Base-by-base conservation (phyloP, 2,888 invertebrate genomes). In the Drosophila subsilvestris region DNA sequence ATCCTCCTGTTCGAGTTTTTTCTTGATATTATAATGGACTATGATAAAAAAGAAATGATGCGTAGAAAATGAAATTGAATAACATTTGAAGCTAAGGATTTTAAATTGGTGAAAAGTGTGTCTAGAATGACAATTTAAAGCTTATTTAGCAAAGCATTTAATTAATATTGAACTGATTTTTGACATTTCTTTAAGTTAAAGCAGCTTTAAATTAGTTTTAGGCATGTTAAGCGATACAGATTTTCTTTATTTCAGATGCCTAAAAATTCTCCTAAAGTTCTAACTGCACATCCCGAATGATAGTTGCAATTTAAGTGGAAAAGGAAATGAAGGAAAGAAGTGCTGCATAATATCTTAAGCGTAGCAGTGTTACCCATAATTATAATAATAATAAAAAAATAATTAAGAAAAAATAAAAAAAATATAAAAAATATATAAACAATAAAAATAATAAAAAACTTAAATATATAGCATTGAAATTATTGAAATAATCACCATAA, bases 271-370 rank as follows among this genome's bases (percentile, higher is more conserved):
- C 14, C 5, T 7, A 14, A 1, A 37, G 12, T 37, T 37, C 2
- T n/a, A 37, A 7, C n/a, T 37, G 14, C 6, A 0, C 14, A 2
- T 37, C n/a, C n/a, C n/a, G 7, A 7, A 14, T 14, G 6, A 1
- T 37, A 7, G 0, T 2, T 2, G 2, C 0, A 6, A 37, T n/a
- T 14, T 37, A 1, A 7, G 0, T 14, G 2, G 6, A 3, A 12
- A 12, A 12, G 1, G 32, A 1, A 32, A 32, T 4, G 5, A 2
- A n/a, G n/a, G n/a, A n/a, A n/a, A n/a, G n/a, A n/a, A n/a, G n/a
- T 9, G 27, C 8, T 20, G 3, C 3, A 22, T 10, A 37, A 37
- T 32, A 37, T 37, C 5, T 12, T 4, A 12, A 12, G 12, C 12
- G 4, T n/a, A 14, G 14, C 7, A 37, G 1, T 14, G 2, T 6